phyloP scores from a whole-genome alignment of 2,113 vertebrate genomes.

The Heloderma charlesbogerti region DNA sequence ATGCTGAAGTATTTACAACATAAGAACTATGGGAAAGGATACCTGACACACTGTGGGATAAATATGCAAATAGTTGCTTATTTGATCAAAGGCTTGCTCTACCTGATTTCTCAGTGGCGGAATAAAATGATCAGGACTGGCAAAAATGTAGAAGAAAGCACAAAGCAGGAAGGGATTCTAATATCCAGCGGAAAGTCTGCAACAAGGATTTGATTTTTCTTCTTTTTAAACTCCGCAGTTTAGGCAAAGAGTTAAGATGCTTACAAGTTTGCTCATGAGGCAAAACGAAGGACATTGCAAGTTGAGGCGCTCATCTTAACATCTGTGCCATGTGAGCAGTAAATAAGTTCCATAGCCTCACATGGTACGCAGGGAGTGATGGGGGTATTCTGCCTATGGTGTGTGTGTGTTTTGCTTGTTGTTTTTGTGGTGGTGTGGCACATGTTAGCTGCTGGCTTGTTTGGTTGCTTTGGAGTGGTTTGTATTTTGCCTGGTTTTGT shows the following conservation, averaged over 20 bases:
- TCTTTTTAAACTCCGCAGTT: neutral
- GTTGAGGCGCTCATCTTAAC: neutral
- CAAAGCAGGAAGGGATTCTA: neutral
- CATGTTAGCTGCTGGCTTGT: no score
- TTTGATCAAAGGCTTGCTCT: neutral
- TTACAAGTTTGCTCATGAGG: neutral
- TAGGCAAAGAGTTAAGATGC: neutral
- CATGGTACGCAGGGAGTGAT: no score
- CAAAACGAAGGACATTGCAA: neutral
- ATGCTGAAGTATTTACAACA: neutral
- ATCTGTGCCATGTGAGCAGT: neutral
- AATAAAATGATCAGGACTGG: neutral
- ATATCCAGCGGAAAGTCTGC: constrained; percentile 6
- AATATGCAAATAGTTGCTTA: neutral
- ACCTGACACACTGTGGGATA: neutral
- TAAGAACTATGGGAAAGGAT: constrained; percentile 6
- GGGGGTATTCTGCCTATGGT: no score
- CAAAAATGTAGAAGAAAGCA: neutral
- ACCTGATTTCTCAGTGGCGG: neutral
- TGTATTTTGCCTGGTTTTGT: no score
- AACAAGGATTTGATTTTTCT: constrained; percentile 45
- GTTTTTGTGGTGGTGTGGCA: no score
- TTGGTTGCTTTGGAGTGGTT: no score
- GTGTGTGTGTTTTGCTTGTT: no score
- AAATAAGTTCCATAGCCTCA: neutral